Percentiles rank a stretch among this genome's conserved stretches.
Conservation (phyloP, 2,113 vertebrate species). For the Dolichotis patagonum region DNA sequence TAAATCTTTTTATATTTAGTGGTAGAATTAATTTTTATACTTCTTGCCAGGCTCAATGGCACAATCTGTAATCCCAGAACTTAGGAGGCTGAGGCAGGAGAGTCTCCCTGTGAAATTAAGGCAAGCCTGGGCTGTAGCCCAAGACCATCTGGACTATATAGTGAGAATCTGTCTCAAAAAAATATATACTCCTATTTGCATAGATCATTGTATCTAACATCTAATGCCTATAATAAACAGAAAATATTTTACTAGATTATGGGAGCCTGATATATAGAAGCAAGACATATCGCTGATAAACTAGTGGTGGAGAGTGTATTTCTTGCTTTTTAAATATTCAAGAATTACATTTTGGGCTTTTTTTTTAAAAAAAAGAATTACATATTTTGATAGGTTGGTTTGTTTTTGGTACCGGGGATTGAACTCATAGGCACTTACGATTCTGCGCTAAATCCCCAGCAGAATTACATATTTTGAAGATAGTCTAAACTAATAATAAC, state of each 20-base stretch:
- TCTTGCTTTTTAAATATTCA: neutral
- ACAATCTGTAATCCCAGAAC: neutral
- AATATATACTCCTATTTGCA: neutral
- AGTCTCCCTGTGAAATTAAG: neutral
- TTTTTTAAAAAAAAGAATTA: neutral
- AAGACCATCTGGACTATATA: neutral
- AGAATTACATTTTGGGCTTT: neutral
- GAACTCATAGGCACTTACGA: too few species aligned
- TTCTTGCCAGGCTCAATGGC: neutral
- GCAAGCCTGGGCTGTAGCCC: neutral
- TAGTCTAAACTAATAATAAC: neutral
- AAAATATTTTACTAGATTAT: constrained; percentile 40
- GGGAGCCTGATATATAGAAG: constrained; percentile 53
- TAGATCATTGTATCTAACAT: neutral
- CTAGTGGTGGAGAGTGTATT: neutral
- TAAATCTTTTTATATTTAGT: constrained; percentile 46
- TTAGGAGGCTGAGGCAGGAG: neutral
- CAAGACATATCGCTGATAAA: constrained; percentile 22
- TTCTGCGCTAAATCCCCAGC: too few species aligned
- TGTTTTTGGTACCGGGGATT: too few species aligned
- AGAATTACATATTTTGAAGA: neutral
- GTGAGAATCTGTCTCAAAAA: neutral
- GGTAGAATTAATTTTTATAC: neutral
- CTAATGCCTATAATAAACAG: constrained; percentile 15
- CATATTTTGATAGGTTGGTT: too few species aligned